Percentiles rank a stretch among this genome's conserved stretches.
Conservation (phyloP, 2,797 vertebrate genomes). For the Cynodonichthys magdalenae region DNA sequence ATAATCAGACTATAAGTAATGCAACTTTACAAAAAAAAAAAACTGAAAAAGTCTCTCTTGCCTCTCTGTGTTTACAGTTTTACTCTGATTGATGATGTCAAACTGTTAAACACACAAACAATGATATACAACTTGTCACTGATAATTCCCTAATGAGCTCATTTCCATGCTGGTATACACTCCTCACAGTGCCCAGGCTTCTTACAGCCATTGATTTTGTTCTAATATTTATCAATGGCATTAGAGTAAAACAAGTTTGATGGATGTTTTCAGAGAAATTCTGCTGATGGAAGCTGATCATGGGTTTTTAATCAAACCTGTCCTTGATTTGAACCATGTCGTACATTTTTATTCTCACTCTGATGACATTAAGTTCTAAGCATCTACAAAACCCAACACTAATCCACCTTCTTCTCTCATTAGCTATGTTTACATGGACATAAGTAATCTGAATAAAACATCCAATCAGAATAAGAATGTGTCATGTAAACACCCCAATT, state of each 20-base stretch:
- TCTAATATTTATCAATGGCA: constrained; percentile 25
- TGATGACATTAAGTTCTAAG: too few species aligned
- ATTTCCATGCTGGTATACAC: constrained; percentile 42
- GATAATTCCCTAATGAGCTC: constrained; percentile 46
- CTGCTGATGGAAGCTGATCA: too few species aligned
- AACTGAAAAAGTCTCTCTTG: not conserved
- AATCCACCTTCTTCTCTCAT: too few species aligned
- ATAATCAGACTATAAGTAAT: too few species aligned
- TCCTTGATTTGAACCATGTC: too few species aligned
- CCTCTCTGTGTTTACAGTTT: constrained; percentile 1
- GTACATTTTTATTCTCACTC: too few species aligned
- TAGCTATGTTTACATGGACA: too few species aligned
- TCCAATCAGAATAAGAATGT: too few species aligned
- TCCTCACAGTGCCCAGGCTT: constrained; percentile 24
- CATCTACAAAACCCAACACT: too few species aligned
- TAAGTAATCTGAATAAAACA: too few species aligned
- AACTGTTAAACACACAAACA: constrained; percentile 20
- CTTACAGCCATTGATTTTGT: constrained; percentile 42
- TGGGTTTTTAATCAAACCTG: too few species aligned
- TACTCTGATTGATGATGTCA: constrained; percentile 26
- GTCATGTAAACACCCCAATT: too few species aligned
- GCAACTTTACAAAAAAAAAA: not conserved
- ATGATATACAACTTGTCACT: constrained; percentile 44
- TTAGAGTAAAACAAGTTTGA: constrained; percentile 39
- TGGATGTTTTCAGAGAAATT: constrained; percentile 37